Evolutionary conservation across 2,113 vertebrate genomes (phyloP).

Genomic region (Ophthalmolycus amberensis): DNA sequence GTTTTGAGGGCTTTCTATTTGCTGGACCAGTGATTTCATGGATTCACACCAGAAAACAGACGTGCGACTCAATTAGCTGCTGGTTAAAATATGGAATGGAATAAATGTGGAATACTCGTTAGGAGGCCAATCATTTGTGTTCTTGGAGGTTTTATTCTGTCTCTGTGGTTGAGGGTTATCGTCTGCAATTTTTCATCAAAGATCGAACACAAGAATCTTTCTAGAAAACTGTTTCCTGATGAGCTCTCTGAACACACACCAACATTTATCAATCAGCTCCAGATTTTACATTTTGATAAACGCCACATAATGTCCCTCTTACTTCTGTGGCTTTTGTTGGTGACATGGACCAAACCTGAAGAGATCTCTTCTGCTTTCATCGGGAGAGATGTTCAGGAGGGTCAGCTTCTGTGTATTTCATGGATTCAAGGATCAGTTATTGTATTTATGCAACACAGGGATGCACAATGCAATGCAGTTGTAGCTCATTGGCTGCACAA

Average conservation of each 20-base stretch:
- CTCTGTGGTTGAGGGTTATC: no score
- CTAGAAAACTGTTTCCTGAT: no score
- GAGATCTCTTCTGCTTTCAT: background rate
- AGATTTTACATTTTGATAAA: background rate
- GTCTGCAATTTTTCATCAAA: no score
- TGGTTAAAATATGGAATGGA: background rate
- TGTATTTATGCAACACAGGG: no score
- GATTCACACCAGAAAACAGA: no score
- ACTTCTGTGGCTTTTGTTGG: background rate
- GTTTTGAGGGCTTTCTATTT: no score
- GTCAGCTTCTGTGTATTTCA: background rate
- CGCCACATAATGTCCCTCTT: background rate
- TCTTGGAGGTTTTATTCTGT: background rate
- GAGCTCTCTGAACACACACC: no score
- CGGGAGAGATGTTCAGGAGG: background rate
- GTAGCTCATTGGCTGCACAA: no score
- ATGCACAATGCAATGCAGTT: no score
- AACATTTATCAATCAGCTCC: constrained; percentile 2
- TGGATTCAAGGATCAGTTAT: no score
- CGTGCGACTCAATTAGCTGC: background rate
- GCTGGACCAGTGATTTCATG: no score
- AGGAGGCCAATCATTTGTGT: background rate
- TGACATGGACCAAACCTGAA: background rate
- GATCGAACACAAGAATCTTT: no score
- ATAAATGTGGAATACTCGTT: background rate